Percentiles rank a stretch among this genome's conserved stretches.
Conservation (phyloP, 2,113 vertebrate genomes). For the Hippocampus guttulatus region DNA sequence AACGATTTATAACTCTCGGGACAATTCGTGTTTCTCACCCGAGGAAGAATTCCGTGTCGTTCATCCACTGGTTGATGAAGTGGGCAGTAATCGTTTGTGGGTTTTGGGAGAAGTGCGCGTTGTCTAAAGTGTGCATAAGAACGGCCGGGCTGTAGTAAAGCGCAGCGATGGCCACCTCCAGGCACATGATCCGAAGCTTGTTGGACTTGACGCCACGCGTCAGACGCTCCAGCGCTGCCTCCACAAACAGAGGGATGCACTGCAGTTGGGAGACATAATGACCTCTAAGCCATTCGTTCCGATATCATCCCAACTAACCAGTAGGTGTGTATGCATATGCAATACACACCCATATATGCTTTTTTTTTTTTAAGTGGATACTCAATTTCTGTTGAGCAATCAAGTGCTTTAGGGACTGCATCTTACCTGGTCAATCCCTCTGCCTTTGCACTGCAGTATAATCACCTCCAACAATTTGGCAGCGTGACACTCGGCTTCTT, state of each 20-base stretch:
- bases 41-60: slow-evolving; percentile 92
- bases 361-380: background rate
- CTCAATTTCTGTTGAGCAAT: background rate
- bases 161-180: slow-evolving; percentile 93
- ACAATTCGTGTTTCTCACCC: slow-evolving; percentile 69
- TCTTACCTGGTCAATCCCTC: slow-evolving; percentile 92
- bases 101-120: slow-evolving; percentile 86
- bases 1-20: too few species aligned
- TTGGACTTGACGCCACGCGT: slow-evolving; percentile 91
- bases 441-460: slow-evolving; percentile 89
- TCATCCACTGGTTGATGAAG: slow-evolving; percentile 99
- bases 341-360: too few species aligned
- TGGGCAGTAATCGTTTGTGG: slow-evolving; percentile 89
- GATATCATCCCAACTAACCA: too few species aligned
- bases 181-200: slow-evolving; percentile 93
- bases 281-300: too few species aligned
- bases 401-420: background rate
- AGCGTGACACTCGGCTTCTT: slow-evolving; percentile 93
- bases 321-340: too few species aligned
- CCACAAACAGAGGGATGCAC: slow-evolving; percentile 93
- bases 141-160: slow-evolving; percentile 91
- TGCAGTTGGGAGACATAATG: slow-evolving; percentile 35
- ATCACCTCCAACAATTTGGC: slow-evolving; percentile 95
- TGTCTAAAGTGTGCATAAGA: slow-evolving; percentile 89
- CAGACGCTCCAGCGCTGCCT: slow-evolving; percentile 88